Base-by-base conservation (phyloP, 1,140 invertebrate species). In the Musca vetustissima region DNA sequence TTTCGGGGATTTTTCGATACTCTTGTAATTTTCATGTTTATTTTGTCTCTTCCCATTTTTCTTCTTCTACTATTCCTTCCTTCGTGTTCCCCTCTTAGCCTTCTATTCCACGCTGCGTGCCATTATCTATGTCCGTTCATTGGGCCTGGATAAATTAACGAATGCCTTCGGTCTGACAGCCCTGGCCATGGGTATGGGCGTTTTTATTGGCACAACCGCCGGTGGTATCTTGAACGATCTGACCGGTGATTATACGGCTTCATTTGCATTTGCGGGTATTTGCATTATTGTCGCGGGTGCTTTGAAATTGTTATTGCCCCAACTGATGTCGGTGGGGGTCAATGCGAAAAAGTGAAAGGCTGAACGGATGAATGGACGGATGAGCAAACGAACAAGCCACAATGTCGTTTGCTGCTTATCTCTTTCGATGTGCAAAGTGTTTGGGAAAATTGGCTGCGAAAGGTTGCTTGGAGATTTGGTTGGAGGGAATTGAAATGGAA, bases 111-210 rank as follows among this genome's bases (percentile, higher is more conserved):
- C 77, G 1, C 21, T 81, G 64, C 73, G 79, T 4, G 75, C 76
- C 1, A 25, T 81, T 1, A 79, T 81, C 48, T 81, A 79, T 65
- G 79, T 81, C 7, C 71, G 71, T 8, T 74, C 76, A 22, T 53
- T 81, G 69, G 79, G 79, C 0, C 69, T 81, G n/a, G 43, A 73
- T 1, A 79, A 79, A 25, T 69, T 81, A 43, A 81, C 79, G 19
- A 81, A 81, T 64, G 76, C 77, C n/a, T 79, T 81, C 64, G 79
- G 79, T 24, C 73, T 81, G 2, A 76, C 74, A 0, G 69, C 73
- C 1, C 32, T 81, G 65, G 73, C 76, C 65, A 81, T 81, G 79
- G 79, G 79, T 1, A 2, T 72, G 19, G 79, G 77, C 4, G 77
- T 76, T 0, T 81, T 79, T 17, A 64, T 73, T 24, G 79, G 79